phyloP scores from a whole-genome alignment of 2,888 invertebrate species.

The Palloptera scutellata region DNA sequence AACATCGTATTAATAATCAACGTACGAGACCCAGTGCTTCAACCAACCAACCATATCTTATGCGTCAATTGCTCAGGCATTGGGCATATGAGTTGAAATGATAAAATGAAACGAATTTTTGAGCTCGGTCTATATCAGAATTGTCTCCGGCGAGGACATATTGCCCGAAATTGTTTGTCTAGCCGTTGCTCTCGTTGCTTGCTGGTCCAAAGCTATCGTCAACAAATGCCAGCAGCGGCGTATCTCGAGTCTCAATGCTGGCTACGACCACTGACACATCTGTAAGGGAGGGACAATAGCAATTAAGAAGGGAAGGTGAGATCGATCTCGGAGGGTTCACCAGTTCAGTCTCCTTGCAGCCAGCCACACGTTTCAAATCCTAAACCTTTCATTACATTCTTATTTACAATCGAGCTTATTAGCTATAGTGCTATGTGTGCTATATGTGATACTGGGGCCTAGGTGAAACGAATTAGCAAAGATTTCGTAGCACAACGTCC shows the following conservation, averaged over 20 bases:
- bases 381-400: background rate
- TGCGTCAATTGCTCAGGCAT: constrained; percentile 1
- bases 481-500: background rate
- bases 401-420: background rate
- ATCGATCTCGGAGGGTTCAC: background rate
- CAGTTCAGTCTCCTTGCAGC: no score
- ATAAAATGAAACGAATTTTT: background rate
- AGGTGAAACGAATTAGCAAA: constrained; percentile 18
- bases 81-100: background rate
- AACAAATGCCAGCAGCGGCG: no score
- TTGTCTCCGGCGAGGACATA: no score
- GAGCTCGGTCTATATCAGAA: no score
- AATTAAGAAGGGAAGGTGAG: background rate
- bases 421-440: background rate
- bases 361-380: background rate
- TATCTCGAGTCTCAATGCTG: no score
- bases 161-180: no score
- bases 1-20: no score
- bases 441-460: constrained; percentile 19
- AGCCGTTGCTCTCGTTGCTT: no score
- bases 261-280: background rate
- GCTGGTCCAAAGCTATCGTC: background rate
- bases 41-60: background rate
- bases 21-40: background rate
- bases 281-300: background rate